phyloP scores from a whole-genome alignment of 30 jellyfish, hydroid and myxozoan species.

The Aurelia aurita complex sp. Pacific region DNA sequence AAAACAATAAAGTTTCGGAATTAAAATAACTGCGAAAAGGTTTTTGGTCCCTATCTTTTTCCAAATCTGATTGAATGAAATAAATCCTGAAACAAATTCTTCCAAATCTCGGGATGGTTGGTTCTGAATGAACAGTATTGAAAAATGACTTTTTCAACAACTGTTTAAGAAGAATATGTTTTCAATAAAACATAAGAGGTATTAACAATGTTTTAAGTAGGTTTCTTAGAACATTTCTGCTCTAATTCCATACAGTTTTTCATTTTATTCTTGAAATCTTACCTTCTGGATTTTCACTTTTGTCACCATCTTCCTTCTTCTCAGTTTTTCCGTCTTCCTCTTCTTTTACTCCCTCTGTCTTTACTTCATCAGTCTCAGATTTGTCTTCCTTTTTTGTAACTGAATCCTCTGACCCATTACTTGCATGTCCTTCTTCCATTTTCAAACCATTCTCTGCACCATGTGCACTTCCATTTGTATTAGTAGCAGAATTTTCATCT shows the following conservation, averaged over 20 bases:
- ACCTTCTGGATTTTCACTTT: slow-evolving; percentile 31
- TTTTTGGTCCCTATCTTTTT: too few species aligned
- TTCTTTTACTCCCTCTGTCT: background rate
- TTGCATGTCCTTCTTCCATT: background rate
- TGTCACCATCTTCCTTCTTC: background rate
- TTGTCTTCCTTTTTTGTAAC: background rate
- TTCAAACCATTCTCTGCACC: slow-evolving; percentile 2
- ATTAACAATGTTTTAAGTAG: too few species aligned
- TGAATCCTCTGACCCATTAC: background rate
- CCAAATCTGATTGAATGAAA: too few species aligned
- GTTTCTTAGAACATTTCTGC: too few species aligned
- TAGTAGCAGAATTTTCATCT: slow-evolving; percentile 10
- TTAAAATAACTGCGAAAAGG: too few species aligned
- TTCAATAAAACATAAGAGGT: too few species aligned
- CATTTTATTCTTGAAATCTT: background rate
- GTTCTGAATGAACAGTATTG: too few species aligned
- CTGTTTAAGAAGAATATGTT: too few species aligned
- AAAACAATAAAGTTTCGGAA: too few species aligned
- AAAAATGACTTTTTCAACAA: too few species aligned
- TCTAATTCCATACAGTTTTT: background rate
- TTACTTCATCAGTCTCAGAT: background rate
- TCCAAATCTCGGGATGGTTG: too few species aligned
- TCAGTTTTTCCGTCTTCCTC: slow-evolving; percentile 5
- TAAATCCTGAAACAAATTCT: too few species aligned
- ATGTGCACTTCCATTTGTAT: slow-evolving; percentile 13